phyloP scores from a whole-genome alignment of 2,113 vertebrate genomes.

The Sinosuthora webbiana region DNA sequence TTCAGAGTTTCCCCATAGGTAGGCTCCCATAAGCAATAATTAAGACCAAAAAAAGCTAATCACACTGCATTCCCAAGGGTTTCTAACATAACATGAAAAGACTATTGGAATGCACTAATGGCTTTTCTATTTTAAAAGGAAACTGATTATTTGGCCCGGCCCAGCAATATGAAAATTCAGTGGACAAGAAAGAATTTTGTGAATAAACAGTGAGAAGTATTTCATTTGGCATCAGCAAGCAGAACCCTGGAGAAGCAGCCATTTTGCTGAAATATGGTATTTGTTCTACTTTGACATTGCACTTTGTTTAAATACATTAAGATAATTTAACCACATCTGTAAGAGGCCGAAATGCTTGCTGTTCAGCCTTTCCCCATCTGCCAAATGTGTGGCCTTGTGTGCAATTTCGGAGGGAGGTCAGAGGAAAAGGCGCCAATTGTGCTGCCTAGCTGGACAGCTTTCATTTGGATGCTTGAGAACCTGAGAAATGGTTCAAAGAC shows the following conservation, averaged over 20 bases:
- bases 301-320: conserved; percentile 55
- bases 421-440: not conserved
- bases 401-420: not conserved
- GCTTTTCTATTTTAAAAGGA: conserved; percentile 37
- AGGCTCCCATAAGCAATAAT: conserved; percentile 16
- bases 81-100: not conserved
- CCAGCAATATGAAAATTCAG: conserved; percentile 43
- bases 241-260: not conserved
- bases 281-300: conserved; percentile 31
- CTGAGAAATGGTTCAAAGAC: not conserved
- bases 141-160: conserved; percentile 12
- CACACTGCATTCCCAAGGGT: not conserved
- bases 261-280: conserved; percentile 59
- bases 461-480: not conserved
- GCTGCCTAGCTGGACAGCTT: not conserved
- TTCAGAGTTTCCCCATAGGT: not conserved
- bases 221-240: conserved; percentile 15
- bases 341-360: not conserved
- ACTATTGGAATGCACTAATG: conserved; percentile 13
- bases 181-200: conserved; percentile 42
- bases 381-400: conserved; percentile 17
- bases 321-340: conserved; percentile 45
- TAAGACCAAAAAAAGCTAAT: not conserved
- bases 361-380: not conserved
- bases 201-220: conserved; percentile 58